phyloP scores from a whole-genome alignment of 1,140 invertebrate species.

The Pemphigus obesinymphae region DNA sequence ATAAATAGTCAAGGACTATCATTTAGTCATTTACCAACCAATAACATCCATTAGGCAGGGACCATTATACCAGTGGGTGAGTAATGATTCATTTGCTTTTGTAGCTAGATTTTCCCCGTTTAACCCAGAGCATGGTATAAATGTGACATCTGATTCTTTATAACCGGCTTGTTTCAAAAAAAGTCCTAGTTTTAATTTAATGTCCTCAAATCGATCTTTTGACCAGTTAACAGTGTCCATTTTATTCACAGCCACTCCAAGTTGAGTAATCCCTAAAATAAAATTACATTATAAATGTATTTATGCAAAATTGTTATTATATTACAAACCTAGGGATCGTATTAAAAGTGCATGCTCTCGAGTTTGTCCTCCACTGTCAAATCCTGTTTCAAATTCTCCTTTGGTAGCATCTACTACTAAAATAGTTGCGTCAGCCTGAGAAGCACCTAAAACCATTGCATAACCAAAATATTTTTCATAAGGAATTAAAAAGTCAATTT shows the following conservation, averaged over 20 bases:
- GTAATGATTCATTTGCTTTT: slow-evolving; percentile 60
- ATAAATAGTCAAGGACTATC: not conserved
- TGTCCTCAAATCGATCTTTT: slow-evolving; percentile 78
- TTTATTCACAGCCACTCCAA: slow-evolving; percentile 83
- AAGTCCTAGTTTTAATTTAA: slow-evolving; percentile 73
- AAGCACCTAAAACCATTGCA: slow-evolving; percentile 58
- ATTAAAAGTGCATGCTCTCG: slow-evolving; percentile 93
- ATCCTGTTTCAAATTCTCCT: slow-evolving; percentile 98
- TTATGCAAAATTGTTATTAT: not conserved
- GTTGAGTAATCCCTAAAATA: slow-evolving; percentile 68
- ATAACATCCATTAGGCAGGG: slow-evolving; percentile 62
- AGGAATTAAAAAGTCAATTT: no score
- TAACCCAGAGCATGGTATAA: slow-evolving; percentile 92
- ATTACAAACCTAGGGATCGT: slow-evolving; percentile 69
- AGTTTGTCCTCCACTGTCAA: slow-evolving; percentile 95
- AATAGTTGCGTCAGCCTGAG: slow-evolving; percentile 94
- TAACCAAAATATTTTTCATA: not conserved
- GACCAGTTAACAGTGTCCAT: slow-evolving; percentile 76
- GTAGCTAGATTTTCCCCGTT: slow-evolving; percentile 86
- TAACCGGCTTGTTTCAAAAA: slow-evolving; percentile 96
- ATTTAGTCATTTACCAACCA: slow-evolving; percentile 51
- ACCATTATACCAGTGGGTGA: slow-evolving; percentile 83
- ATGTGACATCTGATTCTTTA: slow-evolving; percentile 80
- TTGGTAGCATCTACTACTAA: slow-evolving; percentile 91
- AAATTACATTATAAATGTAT: not conserved